Evolutionary conservation across 2,797 vertebrate genomes (phyloP).

Genomic region (Chloroceryle inda): DNA sequence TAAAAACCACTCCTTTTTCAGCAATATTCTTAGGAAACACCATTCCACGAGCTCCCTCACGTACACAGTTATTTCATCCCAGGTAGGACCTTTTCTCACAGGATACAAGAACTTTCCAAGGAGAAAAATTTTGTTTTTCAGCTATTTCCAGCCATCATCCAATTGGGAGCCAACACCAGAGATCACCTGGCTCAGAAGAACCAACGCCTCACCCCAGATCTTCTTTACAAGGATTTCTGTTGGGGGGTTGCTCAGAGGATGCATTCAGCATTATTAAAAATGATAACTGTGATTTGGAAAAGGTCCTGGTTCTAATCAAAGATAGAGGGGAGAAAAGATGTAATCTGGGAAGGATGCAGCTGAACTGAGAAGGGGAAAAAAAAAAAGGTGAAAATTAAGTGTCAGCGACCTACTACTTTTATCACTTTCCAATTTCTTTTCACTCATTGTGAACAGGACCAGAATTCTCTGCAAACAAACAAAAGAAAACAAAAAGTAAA

Average conservation of each 20-base stretch:
- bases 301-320: constrained; percentile 34
- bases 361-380: neutral
- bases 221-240: neutral
- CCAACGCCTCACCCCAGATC: neutral
- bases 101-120: neutral
- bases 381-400: neutral
- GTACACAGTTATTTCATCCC: neutral
- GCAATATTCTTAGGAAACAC: too few relatives aligned
- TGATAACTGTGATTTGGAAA: neutral
- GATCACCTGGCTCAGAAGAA: neutral
- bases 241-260: neutral
- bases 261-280: neutral
- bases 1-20: neutral
- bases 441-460: neutral
- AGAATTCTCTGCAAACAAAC: neutral
- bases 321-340: neutral
- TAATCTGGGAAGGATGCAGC: neutral
- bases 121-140: neutral
- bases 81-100: neutral
- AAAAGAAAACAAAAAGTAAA: neutral
- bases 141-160: neutral
- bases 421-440: neutral
- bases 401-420: neutral
- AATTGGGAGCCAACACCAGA: neutral
- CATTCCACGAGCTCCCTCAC: neutral